Evolutionary conservation across 2,113 vertebrate species (phyloP).

Genomic region (Ictalurus furcatus): DNA sequence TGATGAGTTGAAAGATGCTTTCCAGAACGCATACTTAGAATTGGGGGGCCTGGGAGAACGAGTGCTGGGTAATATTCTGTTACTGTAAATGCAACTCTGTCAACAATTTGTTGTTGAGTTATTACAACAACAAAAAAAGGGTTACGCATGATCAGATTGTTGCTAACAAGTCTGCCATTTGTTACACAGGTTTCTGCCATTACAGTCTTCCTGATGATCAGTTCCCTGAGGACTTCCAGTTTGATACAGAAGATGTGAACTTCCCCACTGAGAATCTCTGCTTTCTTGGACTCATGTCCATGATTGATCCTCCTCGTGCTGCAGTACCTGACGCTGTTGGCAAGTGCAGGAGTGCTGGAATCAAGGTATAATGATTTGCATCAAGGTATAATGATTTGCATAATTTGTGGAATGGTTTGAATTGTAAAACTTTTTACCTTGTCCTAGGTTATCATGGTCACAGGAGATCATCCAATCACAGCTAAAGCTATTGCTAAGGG

Average conservation of each 20-base stretch:
- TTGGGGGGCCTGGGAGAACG: conserved; percentile 87
- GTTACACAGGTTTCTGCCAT: conserved; percentile 83
- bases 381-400: conserved; percentile 75
- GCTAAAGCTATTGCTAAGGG: conserved; percentile 96
- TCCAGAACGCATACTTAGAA: conserved; percentile 91
- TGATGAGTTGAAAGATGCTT: conserved; percentile 88
- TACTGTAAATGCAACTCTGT: background rate
- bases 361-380: conserved; percentile 78
- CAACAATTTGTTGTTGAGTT: background rate
- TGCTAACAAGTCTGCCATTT: background rate
- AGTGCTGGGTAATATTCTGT: conserved; percentile 76
- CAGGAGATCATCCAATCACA: conserved; percentile 93
- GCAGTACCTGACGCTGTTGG: conserved; percentile 89
- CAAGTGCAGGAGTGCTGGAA: conserved; percentile 91
- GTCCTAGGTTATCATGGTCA: conserved; percentile 91
- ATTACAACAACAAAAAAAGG: background rate
- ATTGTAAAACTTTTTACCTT: background rate
- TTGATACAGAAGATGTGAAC: conserved; percentile 86
- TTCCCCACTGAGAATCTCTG: conserved; percentile 87
- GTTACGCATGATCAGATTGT: no score
- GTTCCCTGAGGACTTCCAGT: conserved; percentile 82
- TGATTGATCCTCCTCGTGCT: conserved; percentile 89
- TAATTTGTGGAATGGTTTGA: background rate
- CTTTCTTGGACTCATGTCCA: conserved; percentile 93
- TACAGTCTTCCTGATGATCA: conserved; percentile 79